Evolutionary conservation across 2,888 invertebrate genomes (phyloP).

Genomic region (Agrilus cyanescens): DNA sequence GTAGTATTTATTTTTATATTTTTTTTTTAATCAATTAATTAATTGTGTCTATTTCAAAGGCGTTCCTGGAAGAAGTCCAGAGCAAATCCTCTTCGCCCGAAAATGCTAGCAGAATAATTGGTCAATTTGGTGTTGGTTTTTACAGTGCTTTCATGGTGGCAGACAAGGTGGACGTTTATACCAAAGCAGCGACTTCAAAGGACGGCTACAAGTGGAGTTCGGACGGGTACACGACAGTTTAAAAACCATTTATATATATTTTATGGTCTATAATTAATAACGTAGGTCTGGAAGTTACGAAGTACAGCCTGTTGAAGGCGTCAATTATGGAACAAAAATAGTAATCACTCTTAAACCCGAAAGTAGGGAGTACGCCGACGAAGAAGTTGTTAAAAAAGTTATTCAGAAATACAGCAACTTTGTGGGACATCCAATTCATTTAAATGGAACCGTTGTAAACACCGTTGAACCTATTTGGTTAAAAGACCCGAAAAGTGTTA

Average conservation of each 20-base stretch:
- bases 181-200: slow-evolving; percentile 56
- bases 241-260: slow-evolving; percentile 2
- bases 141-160: slow-evolving; percentile 98
- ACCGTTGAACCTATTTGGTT: slow-evolving; percentile 88
- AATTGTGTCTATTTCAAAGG: slow-evolving; percentile 35
- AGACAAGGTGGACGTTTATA: slow-evolving; percentile 85
- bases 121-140: slow-evolving; percentile 97
- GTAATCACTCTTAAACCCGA: slow-evolving; percentile 81
- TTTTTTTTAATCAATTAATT: not conserved
- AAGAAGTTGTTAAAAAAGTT: slow-evolving; percentile 68
- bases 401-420: slow-evolving; percentile 97
- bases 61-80: slow-evolving; percentile 76
- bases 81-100: slow-evolving; percentile 47
- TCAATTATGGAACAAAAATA: slow-evolving; percentile 85
- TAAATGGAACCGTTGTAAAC: slow-evolving; percentile 84
- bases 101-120: slow-evolving; percentile 70
- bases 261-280: not conserved
- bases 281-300: slow-evolving; percentile 75
- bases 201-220: slow-evolving; percentile 79
- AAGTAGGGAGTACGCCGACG: slow-evolving; percentile 80
- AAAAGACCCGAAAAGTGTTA: slow-evolving; percentile 79
- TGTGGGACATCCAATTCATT: slow-evolving; percentile 82
- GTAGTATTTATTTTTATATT: slow-evolving; percentile 1
- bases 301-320: slow-evolving; percentile 73
- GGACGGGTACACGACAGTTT: slow-evolving; percentile 58